phyloP scores from a whole-genome alignment of 30 jellyfish, hydroid and myxozoan species.

The Pelagia noctiluca region DNA sequence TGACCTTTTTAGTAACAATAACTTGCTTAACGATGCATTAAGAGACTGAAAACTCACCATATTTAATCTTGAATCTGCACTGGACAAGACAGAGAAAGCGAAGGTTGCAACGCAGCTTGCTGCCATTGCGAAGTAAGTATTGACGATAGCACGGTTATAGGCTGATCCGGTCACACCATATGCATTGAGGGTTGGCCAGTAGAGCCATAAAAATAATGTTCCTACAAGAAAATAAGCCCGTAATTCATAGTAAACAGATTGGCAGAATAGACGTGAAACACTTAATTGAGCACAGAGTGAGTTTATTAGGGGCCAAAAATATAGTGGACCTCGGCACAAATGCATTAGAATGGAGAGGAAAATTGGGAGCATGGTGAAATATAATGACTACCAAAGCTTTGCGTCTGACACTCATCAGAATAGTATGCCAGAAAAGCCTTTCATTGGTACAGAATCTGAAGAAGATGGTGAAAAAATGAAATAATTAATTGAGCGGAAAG shows the following conservation, averaged over 20 bases:
- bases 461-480: too few species aligned
- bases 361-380: too few species aligned
- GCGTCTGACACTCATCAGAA: too few species aligned
- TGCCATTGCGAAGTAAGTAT: slow-evolving; percentile 82
- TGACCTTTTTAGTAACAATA: too few species aligned
- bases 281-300: neutral
- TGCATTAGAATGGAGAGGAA: too few species aligned
- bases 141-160: slow-evolving; percentile 68
- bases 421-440: too few species aligned
- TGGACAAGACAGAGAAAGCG: slow-evolving; percentile 76
- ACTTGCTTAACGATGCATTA: neutral
- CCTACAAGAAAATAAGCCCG: slow-evolving; percentile 34
- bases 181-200: slow-evolving; percentile 80
- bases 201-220: slow-evolving; percentile 72
- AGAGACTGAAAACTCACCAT: slow-evolving; percentile 47
- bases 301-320: too few species aligned
- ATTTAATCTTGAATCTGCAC: slow-evolving; percentile 64
- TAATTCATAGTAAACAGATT: neutral
- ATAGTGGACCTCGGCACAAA: too few species aligned
- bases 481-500: too few species aligned
- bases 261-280: neutral
- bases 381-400: too few species aligned
- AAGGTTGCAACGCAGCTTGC: slow-evolving; percentile 84
- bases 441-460: too few species aligned
- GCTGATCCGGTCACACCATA: slow-evolving; percentile 56